A percentile compares a stretch with the other conserved stretches of the same genome.
Evolutionary conservation across 1,140 invertebrate genomes (phyloP).

Genomic region (Diachasmimorpha longicaudata): DNA sequence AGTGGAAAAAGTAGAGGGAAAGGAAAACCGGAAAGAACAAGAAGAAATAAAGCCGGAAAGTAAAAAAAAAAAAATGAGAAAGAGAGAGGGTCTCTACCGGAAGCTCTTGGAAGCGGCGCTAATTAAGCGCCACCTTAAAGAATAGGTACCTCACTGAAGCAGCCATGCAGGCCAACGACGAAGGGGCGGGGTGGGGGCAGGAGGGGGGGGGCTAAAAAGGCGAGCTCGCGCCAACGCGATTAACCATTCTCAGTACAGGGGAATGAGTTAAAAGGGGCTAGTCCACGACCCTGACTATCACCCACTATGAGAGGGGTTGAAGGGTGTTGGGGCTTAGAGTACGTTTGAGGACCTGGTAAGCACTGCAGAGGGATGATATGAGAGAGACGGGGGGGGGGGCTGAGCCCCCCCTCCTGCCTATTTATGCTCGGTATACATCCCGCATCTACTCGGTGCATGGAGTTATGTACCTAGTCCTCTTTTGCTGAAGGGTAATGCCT

Average conservation of each 20-base stretch:
- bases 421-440: constrained; percentile 25
- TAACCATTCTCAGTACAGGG: constrained; percentile 1
- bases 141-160: constrained; percentile 21
- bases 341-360: constrained; percentile 11
- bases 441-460: constrained; percentile 21
- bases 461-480: constrained; percentile 27
- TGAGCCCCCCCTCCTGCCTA: neutral
- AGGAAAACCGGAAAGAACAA: constrained; percentile 6
- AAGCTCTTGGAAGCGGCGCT: constrained; percentile 41
- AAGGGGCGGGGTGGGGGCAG: too few relatives aligned
- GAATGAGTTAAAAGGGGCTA: constrained; percentile 2
- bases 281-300: neutral
- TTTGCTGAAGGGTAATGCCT: too few relatives aligned
- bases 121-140: constrained; percentile 46
- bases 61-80: neutral
- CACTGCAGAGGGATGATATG: neutral
- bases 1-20: constrained; percentile 8
- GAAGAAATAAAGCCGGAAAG: neutral
- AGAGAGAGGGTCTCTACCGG: constrained; percentile 19
- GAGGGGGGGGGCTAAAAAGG: neutral
- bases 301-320: neutral
- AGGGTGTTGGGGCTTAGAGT: neutral
- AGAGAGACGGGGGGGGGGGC: neutral
- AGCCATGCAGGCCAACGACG: constrained; percentile 1
- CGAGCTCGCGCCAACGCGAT: constrained; percentile 16